phyloP scores from a whole-genome alignment of 2,113 vertebrate species.

The Neoarius graeffei region DNA sequence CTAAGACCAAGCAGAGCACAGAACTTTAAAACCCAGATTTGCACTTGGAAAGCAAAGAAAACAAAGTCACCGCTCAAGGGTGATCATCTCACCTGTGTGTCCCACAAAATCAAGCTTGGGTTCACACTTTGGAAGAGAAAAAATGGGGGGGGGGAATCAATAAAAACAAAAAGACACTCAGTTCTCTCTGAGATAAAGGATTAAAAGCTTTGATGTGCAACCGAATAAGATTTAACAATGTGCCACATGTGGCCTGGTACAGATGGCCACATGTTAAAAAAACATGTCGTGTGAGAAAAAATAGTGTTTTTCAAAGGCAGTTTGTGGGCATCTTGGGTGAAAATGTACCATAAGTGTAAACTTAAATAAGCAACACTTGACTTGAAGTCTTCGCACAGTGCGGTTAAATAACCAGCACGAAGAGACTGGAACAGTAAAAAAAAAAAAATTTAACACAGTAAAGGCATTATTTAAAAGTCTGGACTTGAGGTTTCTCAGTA shows the following conservation, averaged over 20 bases:
- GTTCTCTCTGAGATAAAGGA: conserved; percentile 7
- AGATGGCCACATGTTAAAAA: conserved; percentile 1
- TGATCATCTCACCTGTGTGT: conserved; percentile 43
- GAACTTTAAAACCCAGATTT: neutral
- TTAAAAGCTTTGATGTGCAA: conserved; percentile 23
- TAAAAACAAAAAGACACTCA: neutral
- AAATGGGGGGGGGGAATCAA: neutral
- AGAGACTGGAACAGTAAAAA: neutral
- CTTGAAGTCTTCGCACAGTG: neutral
- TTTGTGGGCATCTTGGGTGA: neutral
- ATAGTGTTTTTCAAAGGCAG: neutral
- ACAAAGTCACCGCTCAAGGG: neutral
- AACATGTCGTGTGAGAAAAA: neutral
- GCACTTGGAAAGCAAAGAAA: neutral
- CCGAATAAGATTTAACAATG: neutral
- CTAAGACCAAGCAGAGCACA: neutral
- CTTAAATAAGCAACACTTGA: neutral
- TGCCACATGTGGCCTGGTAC: neutral
- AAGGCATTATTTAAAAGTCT: neutral
- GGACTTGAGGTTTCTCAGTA: neutral
- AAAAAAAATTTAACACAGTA: neutral
- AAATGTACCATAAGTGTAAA: neutral
- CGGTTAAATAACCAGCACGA: neutral
- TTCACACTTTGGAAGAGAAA: conserved; percentile 46
- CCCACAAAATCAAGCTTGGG: conserved; percentile 49